These are phyloP conservation scores for Mustelus asterias DNA, from an alignment of 2,113 vertebrate species.

Conservation along the genomic window DNA sequence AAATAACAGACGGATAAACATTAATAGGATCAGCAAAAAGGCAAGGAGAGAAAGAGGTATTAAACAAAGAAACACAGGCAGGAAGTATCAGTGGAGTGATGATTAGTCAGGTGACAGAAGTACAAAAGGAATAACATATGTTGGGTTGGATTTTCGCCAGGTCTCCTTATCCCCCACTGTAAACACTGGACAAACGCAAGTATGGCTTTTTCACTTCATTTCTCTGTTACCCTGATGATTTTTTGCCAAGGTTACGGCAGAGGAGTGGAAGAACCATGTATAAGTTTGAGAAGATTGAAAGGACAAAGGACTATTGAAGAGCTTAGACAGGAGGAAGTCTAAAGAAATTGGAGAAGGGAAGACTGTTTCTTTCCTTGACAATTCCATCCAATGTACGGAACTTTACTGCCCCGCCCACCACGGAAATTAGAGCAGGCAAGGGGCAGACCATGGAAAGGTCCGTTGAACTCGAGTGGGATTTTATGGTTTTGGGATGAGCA, in stretches of 20 bases:
- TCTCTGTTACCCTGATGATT: neutral
- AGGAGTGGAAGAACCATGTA: too few species aligned
- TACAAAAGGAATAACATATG: neutral
- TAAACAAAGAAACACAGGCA: neutral
- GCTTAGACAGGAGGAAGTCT: neutral
- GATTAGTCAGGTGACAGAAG: neutral
- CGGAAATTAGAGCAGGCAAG: too few species aligned
- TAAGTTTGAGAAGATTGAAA: neutral
- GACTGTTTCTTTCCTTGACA: neutral
- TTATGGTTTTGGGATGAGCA: too few species aligned
- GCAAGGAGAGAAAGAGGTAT: neutral
- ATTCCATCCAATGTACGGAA: neutral
- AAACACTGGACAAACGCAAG: neutral
- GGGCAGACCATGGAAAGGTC: too few species aligned
- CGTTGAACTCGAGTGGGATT: too few species aligned
- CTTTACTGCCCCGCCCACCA: too few species aligned
- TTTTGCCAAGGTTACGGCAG: neutral
- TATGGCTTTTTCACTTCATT: neutral
- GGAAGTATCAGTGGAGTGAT: neutral
- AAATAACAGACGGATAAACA: neutral
- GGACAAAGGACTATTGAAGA: neutral
- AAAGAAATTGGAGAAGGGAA: neutral
- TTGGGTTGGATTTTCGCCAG: neutral
- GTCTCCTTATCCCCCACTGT: neutral
- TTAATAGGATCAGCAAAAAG: neutral